Evolutionary conservation across 92 coral and sea anemone genomes (phyloP).

Genomic region (Zoanthus sansibaricus): DNA sequence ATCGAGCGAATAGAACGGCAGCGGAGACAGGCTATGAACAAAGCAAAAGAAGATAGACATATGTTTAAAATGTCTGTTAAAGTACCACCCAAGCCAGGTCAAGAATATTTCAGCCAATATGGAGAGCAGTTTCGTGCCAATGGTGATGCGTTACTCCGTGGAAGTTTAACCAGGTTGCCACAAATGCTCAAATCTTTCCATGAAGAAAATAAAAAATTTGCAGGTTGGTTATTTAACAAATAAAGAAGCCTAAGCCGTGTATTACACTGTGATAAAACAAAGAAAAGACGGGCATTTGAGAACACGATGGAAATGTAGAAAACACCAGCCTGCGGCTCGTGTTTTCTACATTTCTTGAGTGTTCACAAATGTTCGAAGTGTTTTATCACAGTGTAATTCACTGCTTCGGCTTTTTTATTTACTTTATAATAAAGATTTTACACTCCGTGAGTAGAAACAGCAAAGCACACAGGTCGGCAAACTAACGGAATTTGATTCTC

Average conservation of each 20-base stretch:
- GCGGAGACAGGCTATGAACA: constrained; percentile 69
- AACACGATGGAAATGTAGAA: no score
- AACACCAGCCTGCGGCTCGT: no score
- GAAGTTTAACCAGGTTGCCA: constrained; percentile 14
- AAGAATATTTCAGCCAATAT: constrained; percentile 77
- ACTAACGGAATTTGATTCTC: no score
- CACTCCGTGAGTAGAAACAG: no score
- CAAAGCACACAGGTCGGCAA: no score
- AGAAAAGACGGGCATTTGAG: no score
- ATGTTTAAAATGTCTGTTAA: constrained; percentile 78
- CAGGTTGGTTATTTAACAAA: background rate
- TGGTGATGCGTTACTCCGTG: constrained; percentile 69
- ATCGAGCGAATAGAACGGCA: constrained; percentile 73
- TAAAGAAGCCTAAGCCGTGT: no score
- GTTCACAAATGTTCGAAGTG: no score
- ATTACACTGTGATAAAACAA: background rate
- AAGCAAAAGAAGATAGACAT: constrained; percentile 70
- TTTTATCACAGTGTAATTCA: no score
- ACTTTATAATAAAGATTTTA: no score
- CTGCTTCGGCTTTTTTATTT: background rate
- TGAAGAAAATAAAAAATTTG: background rate
- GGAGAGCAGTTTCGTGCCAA: constrained; percentile 83
- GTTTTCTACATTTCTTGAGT: no score
- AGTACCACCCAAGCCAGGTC: constrained; percentile 51
- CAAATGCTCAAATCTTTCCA: constrained; percentile 32